A percentile compares a stretch with the other conserved stretches of the same genome.
Evolutionary conservation across 2,888 invertebrate genomes (phyloP).

Genomic region (Parapristionchus giblindavisi): DNA sequence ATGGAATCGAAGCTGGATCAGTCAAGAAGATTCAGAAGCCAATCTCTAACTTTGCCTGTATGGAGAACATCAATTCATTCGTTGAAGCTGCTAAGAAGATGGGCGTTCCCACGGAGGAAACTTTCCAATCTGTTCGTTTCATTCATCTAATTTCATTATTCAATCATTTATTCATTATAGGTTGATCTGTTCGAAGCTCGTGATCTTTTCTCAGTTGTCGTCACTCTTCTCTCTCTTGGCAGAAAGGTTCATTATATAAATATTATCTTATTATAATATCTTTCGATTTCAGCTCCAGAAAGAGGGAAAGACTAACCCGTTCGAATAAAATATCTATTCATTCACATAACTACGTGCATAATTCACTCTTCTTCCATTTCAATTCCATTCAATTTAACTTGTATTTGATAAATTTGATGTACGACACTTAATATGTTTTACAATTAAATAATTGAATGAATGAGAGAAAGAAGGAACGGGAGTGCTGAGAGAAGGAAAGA

Average conservation of each 20-base stretch:
- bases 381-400: too few species aligned
- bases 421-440: background rate
- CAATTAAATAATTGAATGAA: constrained; percentile 2
- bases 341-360: too few species aligned
- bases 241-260: constrained; percentile 55
- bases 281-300: constrained; percentile 60
- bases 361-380: too few species aligned
- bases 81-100: constrained; percentile 84
- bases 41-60: constrained; percentile 93
- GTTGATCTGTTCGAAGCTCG: constrained; percentile 91
- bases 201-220: constrained; percentile 87
- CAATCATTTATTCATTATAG: constrained; percentile 77
- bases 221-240: constrained; percentile 66
- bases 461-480: background rate
- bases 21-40: constrained; percentile 91
- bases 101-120: constrained; percentile 85
- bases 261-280: background rate
- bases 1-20: constrained; percentile 83
- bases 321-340: constrained; percentile 41
- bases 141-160: constrained; percentile 76
- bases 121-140: constrained; percentile 86
- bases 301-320: constrained; percentile 64
- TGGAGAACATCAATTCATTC: constrained; percentile 98
- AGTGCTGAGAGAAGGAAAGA: background rate
- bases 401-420: background rate